Evolutionary conservation across 2,888 invertebrate species (phyloP), one percentile per base, ranked within the genome.

Genomic region (Sisyra terminalis): DNA sequence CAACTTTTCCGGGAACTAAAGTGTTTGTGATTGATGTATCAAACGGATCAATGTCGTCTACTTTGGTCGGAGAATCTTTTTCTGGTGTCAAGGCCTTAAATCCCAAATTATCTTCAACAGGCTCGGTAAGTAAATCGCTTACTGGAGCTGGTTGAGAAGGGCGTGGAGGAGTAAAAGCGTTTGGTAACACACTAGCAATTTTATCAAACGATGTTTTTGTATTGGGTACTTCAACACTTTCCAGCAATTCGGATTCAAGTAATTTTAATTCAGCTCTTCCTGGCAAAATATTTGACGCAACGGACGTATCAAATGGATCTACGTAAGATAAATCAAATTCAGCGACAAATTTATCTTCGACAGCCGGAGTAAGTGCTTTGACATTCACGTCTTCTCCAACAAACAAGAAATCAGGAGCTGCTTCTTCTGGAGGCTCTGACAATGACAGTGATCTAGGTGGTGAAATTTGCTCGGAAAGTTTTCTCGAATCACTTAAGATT

Each of bases 231-330:
- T 75, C 67, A 50, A 62, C 56, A 37, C 29, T 43, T 11, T 29
- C 30, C 15, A 79, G 78, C 45, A 86, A 66, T 56, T 85, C 85
- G 57, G 71, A 80, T 50, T 85, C 84, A 14, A 87, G 56, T 31
- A 85, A 60, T 56, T 80, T 83, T 8, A 87, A 64, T 58, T 87
- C 87, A 2, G 84, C 78, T 60, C 75, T 79, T 3, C 86, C 82
- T 0, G 85, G 86, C 40, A 73, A 65, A 43, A 85, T 74, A 54
- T 82, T 78, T 44, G 67, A 69, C 0, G 85, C 85, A 51, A 84
- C 82, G 0, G 88, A 84, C 1, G 90, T 90, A 56, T 90, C 90
- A 57, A 90, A 90, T 0, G 89, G 89, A 65, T 88, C 88, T 7
- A 64, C 59, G 50, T 78, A 67, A 3, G 58, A 57, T 16, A 65